phyloP scores from a whole-genome alignment of 1,140 invertebrate species.

The Drosophila guanche region DNA sequence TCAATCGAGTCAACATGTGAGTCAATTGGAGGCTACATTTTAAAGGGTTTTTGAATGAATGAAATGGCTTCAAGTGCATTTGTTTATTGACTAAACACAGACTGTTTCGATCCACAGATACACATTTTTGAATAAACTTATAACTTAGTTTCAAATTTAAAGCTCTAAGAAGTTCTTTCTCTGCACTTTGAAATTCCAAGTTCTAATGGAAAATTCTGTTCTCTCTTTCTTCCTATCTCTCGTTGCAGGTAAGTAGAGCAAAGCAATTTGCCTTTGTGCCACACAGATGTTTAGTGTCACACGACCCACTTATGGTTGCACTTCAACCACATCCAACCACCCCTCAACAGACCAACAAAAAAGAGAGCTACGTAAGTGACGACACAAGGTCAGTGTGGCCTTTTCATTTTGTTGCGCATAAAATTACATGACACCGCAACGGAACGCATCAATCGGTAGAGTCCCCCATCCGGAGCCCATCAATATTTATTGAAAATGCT shows the following conservation, averaged over 20 bases:
- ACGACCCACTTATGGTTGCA: constrained; percentile 64
- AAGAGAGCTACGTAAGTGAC: constrained; percentile 44
- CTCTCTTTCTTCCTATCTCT: constrained; percentile 16
- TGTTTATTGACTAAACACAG: no score
- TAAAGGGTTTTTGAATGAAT: no score
- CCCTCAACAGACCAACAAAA: constrained; percentile 5
- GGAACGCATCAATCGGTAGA: constrained; percentile 4
- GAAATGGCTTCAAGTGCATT: no score
- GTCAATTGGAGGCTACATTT: no score
- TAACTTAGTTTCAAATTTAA: no score
- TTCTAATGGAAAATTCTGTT: constrained; percentile 38
- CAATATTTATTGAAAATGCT: constrained; percentile 67
- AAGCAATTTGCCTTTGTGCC: constrained; percentile 34
- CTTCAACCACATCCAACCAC: constrained; percentile 20
- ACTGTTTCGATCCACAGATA: no score
- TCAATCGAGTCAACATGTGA: no score
- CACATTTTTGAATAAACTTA: no score
- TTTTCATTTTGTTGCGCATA: constrained; percentile 47
- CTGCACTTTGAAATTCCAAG: background rate
- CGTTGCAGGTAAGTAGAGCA: constrained; percentile 75
- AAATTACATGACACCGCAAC: constrained; percentile 46
- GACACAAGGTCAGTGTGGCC: constrained; percentile 68
- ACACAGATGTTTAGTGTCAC: constrained; percentile 66
- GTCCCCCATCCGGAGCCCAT: constrained; percentile 27
- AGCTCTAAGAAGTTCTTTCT: background rate